Evolutionary conservation across 2,888 invertebrate species (phyloP).

Genomic region (Neoaliturus tenellus): DNA sequence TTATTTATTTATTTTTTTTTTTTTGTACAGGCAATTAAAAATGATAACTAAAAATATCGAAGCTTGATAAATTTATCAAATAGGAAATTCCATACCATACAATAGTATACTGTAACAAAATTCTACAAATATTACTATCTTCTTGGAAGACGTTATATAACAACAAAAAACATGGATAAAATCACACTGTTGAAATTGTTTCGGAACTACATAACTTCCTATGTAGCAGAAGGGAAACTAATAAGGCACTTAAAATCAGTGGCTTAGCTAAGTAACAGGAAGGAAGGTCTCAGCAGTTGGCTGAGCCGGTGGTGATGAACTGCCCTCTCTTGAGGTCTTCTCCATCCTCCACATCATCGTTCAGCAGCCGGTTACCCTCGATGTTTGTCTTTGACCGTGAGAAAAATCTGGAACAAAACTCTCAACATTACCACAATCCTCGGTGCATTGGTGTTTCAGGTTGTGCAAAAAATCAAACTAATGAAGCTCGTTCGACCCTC

Average conservation of each 20-base stretch:
- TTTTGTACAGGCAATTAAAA: too few species aligned
- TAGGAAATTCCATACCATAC: too few species aligned
- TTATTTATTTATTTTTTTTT: too few species aligned
- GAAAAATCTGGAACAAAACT: conserved; percentile 23
- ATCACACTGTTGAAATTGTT: not conserved
- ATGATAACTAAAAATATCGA: too few species aligned
- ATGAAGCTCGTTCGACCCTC: too few species aligned
- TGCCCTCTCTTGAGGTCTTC: not conserved
- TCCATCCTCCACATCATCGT: conserved; percentile 16
- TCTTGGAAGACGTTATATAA: conserved; percentile 3
- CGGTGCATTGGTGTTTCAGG: too few species aligned
- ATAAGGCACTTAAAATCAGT: conserved; percentile 12
- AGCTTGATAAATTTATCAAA: too few species aligned
- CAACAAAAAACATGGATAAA: not conserved
- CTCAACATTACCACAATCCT: too few species aligned
- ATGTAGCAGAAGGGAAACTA: not conserved
- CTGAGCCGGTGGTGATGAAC: not conserved
- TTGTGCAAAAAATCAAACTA: too few species aligned
- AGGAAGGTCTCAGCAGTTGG: not conserved
- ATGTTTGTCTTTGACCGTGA: conserved; percentile 13
- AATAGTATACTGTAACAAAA: not conserved
- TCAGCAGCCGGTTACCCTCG: conserved; percentile 27
- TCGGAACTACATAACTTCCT: not conserved
- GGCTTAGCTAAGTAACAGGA: not conserved
- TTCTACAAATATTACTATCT: not conserved